Percentiles rank a stretch among this genome's conserved stretches.
Conservation (phyloP, 2,888 invertebrate genomes). For the Melanostoma mellinum region DNA sequence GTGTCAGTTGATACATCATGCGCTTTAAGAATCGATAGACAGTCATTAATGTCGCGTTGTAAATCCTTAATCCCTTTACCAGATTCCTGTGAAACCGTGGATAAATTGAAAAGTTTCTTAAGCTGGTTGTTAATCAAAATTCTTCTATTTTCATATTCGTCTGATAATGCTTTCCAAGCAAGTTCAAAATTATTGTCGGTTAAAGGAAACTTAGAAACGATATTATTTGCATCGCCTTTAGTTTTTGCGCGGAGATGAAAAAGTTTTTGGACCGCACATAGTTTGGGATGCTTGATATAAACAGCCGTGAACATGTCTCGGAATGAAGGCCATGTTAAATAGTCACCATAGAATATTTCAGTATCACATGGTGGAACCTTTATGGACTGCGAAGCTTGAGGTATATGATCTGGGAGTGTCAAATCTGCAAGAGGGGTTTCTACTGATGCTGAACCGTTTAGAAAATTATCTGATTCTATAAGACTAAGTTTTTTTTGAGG, state of each 20-base stretch:
- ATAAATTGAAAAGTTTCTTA: conserved; percentile 5
- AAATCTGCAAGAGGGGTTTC: too few relatives aligned
- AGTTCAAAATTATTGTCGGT: conserved; percentile 12
- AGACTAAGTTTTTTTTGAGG: too few relatives aligned
- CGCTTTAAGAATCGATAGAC: background rate
- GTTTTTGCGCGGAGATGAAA: conserved; percentile 30
- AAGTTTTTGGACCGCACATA: conserved; percentile 16
- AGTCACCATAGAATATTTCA: background rate
- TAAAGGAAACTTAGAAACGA: conserved; percentile 20
- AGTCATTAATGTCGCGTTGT: background rate
- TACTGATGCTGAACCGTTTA: too few relatives aligned
- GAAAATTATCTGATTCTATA: too few relatives aligned
- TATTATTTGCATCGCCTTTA: conserved; percentile 25
- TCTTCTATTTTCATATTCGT: conserved; percentile 41
- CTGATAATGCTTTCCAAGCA: conserved; percentile 22
- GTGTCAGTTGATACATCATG: background rate
- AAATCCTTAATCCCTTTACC: background rate
- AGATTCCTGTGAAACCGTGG: background rate
- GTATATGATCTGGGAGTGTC: too few relatives aligned
- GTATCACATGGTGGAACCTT: conserved; percentile 15
- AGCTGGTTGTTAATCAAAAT: conserved; percentile 40
- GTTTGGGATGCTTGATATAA: background rate
- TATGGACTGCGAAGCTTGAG: too few relatives aligned
- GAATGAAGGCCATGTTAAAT: conserved; percentile 9
- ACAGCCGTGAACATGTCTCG: conserved; percentile 5